A percentile compares a stretch with the other conserved stretches of the same genome.
Evolutionary conservation across 1,140 invertebrate species (phyloP).

Genomic region (Pogonomyrmex barbatus): DNA sequence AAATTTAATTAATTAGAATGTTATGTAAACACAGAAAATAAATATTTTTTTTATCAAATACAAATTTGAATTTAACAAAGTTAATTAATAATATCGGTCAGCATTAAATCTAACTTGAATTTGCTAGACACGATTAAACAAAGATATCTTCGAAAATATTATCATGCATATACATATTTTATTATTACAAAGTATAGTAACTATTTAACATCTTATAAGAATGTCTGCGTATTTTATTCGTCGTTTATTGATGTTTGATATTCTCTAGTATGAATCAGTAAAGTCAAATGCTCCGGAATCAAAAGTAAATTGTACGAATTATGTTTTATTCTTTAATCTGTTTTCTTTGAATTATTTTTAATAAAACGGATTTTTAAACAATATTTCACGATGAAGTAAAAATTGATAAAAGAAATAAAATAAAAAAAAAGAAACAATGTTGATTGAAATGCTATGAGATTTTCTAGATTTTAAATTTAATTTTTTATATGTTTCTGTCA

Average conservation of each 20-base stretch:
- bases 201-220: slow-evolving; percentile 15
- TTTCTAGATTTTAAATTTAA: too few relatives aligned
- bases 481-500: too few relatives aligned
- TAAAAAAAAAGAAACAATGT: not conserved
- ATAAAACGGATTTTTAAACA: not conserved
- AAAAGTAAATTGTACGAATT: not conserved
- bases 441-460: too few relatives aligned
- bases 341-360: not conserved
- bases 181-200: not conserved
- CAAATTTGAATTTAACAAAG: not conserved
- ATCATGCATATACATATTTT: not conserved
- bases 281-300: not conserved
- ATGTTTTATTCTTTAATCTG: not conserved
- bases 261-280: not conserved
- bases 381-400: not conserved
- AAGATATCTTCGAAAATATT: not conserved
- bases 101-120: not conserved
- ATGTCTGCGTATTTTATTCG: slow-evolving; percentile 16
- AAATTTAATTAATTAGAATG: slow-evolving; percentile 11
- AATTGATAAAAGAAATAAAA: not conserved
- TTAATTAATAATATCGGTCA: slow-evolving; percentile 5
- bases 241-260: not conserved
- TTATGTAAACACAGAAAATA: not conserved
- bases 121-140: not conserved
- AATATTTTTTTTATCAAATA: not conserved